Evolutionary conservation across 2,113 vertebrate species (phyloP).

Genomic region (Hydrochoerus hydrochaeris): DNA sequence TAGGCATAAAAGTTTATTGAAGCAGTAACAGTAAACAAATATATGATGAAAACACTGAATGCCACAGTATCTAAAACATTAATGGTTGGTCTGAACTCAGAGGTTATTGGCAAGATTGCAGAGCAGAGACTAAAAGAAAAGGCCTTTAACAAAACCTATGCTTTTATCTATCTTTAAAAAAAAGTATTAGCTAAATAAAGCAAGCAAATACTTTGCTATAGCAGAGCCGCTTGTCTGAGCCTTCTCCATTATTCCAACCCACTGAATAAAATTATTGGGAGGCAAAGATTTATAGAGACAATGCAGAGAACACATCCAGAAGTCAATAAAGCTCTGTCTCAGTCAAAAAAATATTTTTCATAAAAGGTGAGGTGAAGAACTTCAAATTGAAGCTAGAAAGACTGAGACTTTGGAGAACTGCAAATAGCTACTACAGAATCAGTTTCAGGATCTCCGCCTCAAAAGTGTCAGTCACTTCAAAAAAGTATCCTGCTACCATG

Average conservation of each 20-base stretch:
- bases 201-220: constrained; percentile 56
- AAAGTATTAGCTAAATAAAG: constrained; percentile 67
- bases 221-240: constrained; percentile 56
- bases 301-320: constrained; percentile 65
- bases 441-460: constrained; percentile 73
- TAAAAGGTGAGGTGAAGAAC: constrained; percentile 70
- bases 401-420: constrained; percentile 69
- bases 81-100: constrained; percentile 47
- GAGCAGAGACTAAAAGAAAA: constrained; percentile 65
- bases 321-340: constrained; percentile 72
- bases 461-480: constrained; percentile 82
- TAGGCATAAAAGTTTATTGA: constrained; percentile 81
- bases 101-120: constrained; percentile 71
- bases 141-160: constrained; percentile 72
- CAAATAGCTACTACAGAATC: constrained; percentile 76
- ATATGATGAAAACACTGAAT: constrained; percentile 58
- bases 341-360: constrained; percentile 75
- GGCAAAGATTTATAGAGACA: constrained; percentile 62
- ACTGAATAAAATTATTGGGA: constrained; percentile 73
- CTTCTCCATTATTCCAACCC: constrained; percentile 65
- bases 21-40: constrained; percentile 82
- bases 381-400: constrained; percentile 78
- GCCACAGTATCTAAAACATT: constrained; percentile 75
- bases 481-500: constrained; percentile 79
- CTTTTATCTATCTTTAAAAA: constrained; percentile 50